Evolutionary conservation across 1,140 invertebrate species (phyloP).

Genomic region (Oryzaephilus surinamensis): DNA sequence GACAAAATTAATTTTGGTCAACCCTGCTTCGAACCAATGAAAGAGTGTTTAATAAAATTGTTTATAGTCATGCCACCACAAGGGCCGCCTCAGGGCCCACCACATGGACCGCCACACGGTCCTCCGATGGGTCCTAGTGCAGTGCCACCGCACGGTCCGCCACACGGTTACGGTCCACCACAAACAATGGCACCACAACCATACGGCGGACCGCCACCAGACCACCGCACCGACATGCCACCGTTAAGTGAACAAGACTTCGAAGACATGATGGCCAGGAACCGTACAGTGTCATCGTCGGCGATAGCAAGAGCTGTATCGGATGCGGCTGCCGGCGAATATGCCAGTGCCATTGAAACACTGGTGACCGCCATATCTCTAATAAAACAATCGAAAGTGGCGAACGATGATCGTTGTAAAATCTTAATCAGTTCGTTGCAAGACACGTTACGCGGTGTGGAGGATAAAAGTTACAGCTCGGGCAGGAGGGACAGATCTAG

Average conservation of each 20-base stretch:
- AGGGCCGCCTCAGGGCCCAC: constrained; percentile 48
- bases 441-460: constrained; percentile 94
- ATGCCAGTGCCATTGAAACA: constrained; percentile 95
- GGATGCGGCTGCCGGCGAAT: constrained; percentile 94
- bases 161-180: constrained; percentile 49
- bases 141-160: constrained; percentile 46
- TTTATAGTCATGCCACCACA: constrained; percentile 41
- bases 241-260: constrained; percentile 88
- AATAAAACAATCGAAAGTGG: constrained; percentile 97
- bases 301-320: constrained; percentile 94
- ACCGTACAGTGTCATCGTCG: constrained; percentile 92
- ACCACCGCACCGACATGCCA: constrained; percentile 49
- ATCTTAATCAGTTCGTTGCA: constrained; percentile 93
- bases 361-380: constrained; percentile 96
- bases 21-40: no score
- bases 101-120: constrained; percentile 47
- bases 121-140: constrained; percentile 42
- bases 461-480: constrained; percentile 87
- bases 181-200: constrained; percentile 28
- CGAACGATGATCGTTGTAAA: constrained; percentile 96
- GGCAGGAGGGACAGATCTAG: constrained; percentile 46
- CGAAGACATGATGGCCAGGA: constrained; percentile 96
- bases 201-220: constrained; percentile 31
- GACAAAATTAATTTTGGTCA: no score
- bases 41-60: no score